Evolutionary conservation across 2,113 vertebrate genomes (phyloP).

Genomic region (Myrmophylax atrothorax): DNA sequence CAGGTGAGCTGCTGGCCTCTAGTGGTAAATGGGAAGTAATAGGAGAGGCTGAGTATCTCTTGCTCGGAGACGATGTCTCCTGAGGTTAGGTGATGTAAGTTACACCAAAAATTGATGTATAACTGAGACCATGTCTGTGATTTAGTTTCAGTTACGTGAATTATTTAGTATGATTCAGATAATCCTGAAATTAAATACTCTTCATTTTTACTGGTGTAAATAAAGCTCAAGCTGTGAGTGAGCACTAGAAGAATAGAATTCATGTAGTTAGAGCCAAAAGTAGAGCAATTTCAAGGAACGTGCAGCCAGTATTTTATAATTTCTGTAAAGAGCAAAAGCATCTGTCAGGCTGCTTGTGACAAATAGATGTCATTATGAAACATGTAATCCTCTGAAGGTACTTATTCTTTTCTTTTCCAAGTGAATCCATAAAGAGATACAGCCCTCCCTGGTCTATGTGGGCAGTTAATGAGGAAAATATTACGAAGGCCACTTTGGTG

Average conservation of each 20-base stretch:
- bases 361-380: not conserved
- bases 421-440: not conserved
- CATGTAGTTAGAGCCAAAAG: not conserved
- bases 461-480: not conserved
- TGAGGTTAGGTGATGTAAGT: not conserved
- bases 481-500: not conserved
- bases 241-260: not conserved
- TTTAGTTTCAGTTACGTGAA: not conserved
- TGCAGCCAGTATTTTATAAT: not conserved
- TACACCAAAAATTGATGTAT: not conserved
- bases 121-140: not conserved
- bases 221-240: not conserved
- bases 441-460: not conserved
- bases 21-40: not conserved
- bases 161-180: not conserved
- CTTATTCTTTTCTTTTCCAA: not conserved
- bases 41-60: not conserved
- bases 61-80: not conserved
- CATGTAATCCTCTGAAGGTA: not conserved
- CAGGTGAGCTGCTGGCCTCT: slow-evolving; percentile 44
- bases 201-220: not conserved
- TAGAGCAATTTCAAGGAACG: not conserved
- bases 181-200: not conserved
- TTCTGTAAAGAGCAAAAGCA: not conserved
- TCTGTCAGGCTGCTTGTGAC: not conserved